Evolutionary conservation across 2,797 vertebrate genomes (phyloP), one percentile per base, ranked within the genome.

Genomic region (Notolabrus celidotus): DNA sequence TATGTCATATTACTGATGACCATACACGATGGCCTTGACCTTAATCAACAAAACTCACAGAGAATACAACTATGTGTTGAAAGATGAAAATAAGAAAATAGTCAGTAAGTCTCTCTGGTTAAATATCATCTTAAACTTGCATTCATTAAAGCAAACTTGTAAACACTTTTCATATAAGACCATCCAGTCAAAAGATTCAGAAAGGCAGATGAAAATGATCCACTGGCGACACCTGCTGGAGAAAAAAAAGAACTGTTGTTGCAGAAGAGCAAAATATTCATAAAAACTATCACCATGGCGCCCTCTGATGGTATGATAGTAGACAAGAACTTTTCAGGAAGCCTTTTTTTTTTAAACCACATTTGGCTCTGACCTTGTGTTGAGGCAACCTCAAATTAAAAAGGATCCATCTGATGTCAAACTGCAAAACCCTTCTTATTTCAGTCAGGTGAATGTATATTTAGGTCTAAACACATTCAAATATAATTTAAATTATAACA

Each of bases 171-270:
- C n/a, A 3, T 7, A 15, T 36, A 49, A 2, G 25, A 38, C n/a
- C 7, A 7, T 11, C 0, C 33, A 1, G 2, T 1, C 7, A 6
- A 47, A 22, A 3, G n/a, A 15, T 22, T 3, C 14, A 7, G 3
- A 33, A 14, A 20, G 3, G 3, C 3, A 16, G 9, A n/a, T n/a
- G 1, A 67, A 67, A 43, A 4, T 34, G n/a, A 70, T 74, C n/a
- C 27, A 34, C 17, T 71, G 52, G 73, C 16, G 83, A 82, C 90
- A 80, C 58, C 86, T 79, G 34, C 46, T 70, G 89, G 79, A 77
- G 9, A 52, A 29, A 29, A 7, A 77, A 56, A 25, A 12, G 9
- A 22, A 25, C 36, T 16, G n/a, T 45, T 64, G n/a, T n/a, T 43
- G 6, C 4, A 46, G 15, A 19, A 22, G 29, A 10, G 9, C 42